These are phyloP conservation scores for Arenicola marina DNA, from an alignment of 2,888 invertebrate species.

Conservation along the genomic window DNA sequence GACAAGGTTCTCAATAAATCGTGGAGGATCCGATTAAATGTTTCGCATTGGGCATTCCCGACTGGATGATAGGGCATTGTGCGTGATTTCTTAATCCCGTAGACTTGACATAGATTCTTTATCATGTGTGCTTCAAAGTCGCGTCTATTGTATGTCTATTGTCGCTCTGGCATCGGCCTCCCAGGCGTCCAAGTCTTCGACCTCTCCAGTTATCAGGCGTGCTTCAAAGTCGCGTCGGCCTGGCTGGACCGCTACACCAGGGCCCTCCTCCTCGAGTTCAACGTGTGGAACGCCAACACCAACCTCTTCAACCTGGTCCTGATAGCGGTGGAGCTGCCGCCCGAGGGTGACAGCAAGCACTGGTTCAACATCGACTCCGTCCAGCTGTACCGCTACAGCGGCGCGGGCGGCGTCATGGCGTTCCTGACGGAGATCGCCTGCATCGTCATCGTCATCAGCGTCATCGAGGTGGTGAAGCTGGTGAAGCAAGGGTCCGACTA, in stretches of 20 bases:
- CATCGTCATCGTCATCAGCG: background rate
- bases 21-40: no score
- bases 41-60: no score
- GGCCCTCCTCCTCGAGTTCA: constrained; percentile 47
- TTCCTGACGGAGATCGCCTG: constrained; percentile 5
- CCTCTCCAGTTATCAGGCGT: no score
- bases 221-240: no score
- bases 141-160: no score
- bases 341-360: background rate
- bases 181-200: no score
- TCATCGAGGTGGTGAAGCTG: background rate
- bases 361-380: background rate
- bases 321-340: constrained; percentile 43
- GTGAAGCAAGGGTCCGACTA: background rate
- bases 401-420: constrained; percentile 6
- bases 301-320: constrained; percentile 43
- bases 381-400: constrained; percentile 16
- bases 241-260: constrained; percentile 48
- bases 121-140: no score
- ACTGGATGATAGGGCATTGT: no score
- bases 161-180: no score
- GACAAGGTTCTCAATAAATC: no score
- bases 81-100: no score
- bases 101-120: no score
- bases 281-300: constrained; percentile 45